Base-by-base conservation (phyloP, 2,797 vertebrate genomes). In the Kryptopterus vitreolus region DNA sequence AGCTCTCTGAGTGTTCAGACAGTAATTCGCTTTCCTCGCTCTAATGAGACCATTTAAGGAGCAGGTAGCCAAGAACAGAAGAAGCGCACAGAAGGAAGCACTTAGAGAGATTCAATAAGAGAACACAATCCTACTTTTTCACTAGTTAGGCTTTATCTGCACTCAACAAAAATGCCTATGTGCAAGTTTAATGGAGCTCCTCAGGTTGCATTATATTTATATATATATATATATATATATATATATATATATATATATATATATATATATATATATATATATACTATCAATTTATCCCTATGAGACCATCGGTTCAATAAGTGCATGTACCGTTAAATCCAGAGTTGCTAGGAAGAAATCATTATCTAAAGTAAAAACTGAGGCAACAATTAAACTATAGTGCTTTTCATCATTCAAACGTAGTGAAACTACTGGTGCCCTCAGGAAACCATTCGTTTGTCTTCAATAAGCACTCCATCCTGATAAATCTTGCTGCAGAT, bases 31-130 rank as follows among this genome's bases (percentile, higher is more conserved):
- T 88, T 86, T 74, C 83, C 86, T 81, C 85, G 73, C 87, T 85
- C 76, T 91, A 91, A 94, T 91, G 89, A 93, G 85, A 91, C 90
- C 86, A 87, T 89, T 92, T 91, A 90, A 86, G 87, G 81, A 86
- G 83, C 81, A 88, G 84, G 80, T 89, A 86, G 88, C 82, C 84
- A 85, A 84, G 83, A 87, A 73, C 38, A 68, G 70, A 84, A 79
- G 85, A 88, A 80, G 82, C 18, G 87, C 86, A 87, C 69, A 83
- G 78, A 70, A 62, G 62, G 59, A 80, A 82, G 82, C 72, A 81
- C 85, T 88, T 82, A 77, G 87, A 87, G 29, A 83, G 69, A 66
- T 69, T 78, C 66, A 53, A 76, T 81, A 86, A 83, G 58, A 69
- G 48, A 80, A 75, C 72, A 20, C 53, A 62, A 61, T 46, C 82